Evolutionary conservation across 2,797 vertebrate species (phyloP).

Genomic region (Falco biarmicus): DNA sequence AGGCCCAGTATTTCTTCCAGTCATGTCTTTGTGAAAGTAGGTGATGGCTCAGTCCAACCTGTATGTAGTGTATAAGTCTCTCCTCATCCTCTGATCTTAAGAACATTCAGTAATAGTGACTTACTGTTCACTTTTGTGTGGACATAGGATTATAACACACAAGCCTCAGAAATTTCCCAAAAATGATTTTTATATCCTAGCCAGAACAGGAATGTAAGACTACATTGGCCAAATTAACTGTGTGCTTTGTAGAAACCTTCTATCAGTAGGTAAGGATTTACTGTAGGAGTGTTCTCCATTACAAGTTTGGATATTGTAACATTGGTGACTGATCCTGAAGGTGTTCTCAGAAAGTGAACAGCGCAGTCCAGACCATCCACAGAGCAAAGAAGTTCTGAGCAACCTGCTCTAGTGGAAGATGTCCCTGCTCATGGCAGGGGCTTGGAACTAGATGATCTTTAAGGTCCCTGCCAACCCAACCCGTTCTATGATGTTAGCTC

Average conservation of each 20-base stretch:
- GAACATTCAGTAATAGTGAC: not conserved
- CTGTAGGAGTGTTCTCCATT: not conserved
- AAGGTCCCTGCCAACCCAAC: too few relatives aligned
- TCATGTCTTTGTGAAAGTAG: not conserved
- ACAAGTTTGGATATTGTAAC: not conserved
- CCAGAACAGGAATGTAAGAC: accelerated
- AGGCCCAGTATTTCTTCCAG: not conserved
- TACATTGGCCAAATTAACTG: not conserved
- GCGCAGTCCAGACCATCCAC: accelerated
- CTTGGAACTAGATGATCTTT: too few relatives aligned
- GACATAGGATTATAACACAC: not conserved
- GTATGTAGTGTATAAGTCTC: accelerated
- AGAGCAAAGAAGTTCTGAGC: not conserved
- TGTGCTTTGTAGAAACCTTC: not conserved
- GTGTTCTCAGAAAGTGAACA: not conserved
- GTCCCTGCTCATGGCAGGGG: too few relatives aligned
- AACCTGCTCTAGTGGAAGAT: too few relatives aligned
- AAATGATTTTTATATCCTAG: not conserved
- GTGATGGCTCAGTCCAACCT: not conserved
- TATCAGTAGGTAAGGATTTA: not conserved
- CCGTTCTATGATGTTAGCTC: not conserved
- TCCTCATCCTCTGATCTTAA: not conserved
- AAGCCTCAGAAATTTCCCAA: not conserved
- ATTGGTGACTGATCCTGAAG: not conserved
- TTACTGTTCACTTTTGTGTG: not conserved